phyloP scores from a whole-genome alignment of 2,888 invertebrate species.

The Cordilura impudica region DNA sequence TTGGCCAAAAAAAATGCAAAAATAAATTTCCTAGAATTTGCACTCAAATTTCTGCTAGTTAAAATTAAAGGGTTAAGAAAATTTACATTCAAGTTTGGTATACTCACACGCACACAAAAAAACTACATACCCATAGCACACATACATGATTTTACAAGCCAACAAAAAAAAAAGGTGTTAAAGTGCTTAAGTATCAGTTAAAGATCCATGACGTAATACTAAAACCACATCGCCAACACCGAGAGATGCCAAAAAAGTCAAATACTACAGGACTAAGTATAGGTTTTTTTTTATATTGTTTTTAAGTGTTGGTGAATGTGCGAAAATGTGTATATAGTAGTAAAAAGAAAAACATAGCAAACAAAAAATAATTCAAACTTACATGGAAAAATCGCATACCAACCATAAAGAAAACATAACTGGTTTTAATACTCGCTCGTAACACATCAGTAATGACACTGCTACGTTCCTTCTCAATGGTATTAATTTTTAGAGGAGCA shows the following conservation, averaged over 20 bases:
- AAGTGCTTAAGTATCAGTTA: constrained; percentile 40
- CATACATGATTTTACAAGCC: neutral
- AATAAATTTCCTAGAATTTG: too few relatives aligned
- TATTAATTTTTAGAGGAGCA: too few relatives aligned
- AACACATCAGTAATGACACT: too few relatives aligned
- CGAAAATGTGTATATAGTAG: neutral
- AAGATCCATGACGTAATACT: constrained; percentile 26
- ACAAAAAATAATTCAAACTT: neutral
- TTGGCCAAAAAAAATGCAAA: too few relatives aligned
- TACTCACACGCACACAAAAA: neutral
- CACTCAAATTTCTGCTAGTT: too few relatives aligned
- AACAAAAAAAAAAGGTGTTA: neutral
- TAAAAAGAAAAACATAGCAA: neutral
- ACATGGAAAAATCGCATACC: constrained; percentile 33
- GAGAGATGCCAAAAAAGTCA: constrained; percentile 10
- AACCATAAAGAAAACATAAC: constrained; percentile 43
- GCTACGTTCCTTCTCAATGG: too few relatives aligned
- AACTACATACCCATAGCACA: neutral
- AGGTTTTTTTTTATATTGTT: neutral
- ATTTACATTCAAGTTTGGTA: neutral
- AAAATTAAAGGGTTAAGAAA: neutral
- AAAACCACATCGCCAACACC: neutral
- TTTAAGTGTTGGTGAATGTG: neutral
- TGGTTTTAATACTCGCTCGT: too few relatives aligned
- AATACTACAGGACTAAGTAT: neutral